Conservation (phyloP, 2,797 vertebrate genomes). For the Euphonia xanthogaster region DNA sequence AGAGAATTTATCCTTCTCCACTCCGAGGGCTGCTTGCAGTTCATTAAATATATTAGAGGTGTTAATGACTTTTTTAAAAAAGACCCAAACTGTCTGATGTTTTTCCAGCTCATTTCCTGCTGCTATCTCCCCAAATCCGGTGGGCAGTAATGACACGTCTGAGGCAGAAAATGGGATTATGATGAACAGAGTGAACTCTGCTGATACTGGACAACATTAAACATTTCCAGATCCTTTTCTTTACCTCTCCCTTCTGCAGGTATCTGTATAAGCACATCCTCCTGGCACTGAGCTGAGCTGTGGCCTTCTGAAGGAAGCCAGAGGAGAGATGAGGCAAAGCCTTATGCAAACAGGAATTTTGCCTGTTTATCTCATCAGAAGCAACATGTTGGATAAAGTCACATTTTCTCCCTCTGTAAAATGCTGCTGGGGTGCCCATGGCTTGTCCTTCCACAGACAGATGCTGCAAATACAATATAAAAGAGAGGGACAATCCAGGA, state of each 20-base stretch:
- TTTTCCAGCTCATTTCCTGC: slow-evolving; percentile 65
- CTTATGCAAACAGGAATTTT: background rate
- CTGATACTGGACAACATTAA: slow-evolving; percentile 56
- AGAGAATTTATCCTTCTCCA: background rate
- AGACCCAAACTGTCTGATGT: slow-evolving; percentile 44
- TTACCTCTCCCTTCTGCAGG: slow-evolving; percentile 7
- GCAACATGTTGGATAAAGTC: background rate
- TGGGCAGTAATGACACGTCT: slow-evolving; percentile 52
- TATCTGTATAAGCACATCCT: background rate
- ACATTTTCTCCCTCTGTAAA: background rate
- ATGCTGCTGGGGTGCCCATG: background rate
- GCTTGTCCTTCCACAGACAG: background rate
- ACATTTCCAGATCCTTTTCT: slow-evolving; percentile 14
- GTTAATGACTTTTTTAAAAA: slow-evolving; percentile 44
- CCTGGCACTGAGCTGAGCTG: background rate
- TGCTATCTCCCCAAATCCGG: slow-evolving; percentile 30
- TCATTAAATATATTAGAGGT: slow-evolving; percentile 56
- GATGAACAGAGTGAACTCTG: slow-evolving; percentile 34
- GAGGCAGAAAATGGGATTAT: slow-evolving; percentile 59
- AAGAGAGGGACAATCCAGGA: background rate
- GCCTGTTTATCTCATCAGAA: background rate
- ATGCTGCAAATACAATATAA: background rate
- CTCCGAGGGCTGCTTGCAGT: background rate
- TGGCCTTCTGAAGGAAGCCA: background rate
- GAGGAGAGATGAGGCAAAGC: background rate